Evolutionary conservation across 2,113 vertebrate species (phyloP).

Genomic region (Gila orcuttii): DNA sequence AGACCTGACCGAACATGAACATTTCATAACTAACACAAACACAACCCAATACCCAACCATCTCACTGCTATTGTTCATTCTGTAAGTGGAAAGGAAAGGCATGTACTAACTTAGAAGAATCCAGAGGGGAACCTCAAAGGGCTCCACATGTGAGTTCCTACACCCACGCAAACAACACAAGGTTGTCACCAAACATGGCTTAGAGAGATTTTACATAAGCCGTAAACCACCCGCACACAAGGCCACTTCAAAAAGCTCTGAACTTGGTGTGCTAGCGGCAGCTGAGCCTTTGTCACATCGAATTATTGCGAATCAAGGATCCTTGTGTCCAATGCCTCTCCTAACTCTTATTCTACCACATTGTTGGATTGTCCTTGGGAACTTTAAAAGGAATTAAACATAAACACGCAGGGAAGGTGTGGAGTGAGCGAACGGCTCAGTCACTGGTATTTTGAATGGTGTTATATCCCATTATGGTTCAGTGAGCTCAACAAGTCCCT

Average conservation of each 20-base stretch:
- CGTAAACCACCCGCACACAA: neutral
- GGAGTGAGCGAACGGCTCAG: conserved; percentile 27
- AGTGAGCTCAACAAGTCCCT: conserved; percentile 43
- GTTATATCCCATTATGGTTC: conserved; percentile 35
- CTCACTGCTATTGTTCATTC: conserved; percentile 4
- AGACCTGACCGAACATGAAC: neutral
- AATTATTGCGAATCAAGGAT: conserved; percentile 42
- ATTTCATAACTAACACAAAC: neutral
- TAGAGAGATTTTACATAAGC: conserved; percentile 31
- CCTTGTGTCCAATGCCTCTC: conserved; percentile 35
- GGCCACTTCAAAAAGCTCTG: conserved; percentile 23
- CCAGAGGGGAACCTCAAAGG: neutral
- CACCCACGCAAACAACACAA: neutral
- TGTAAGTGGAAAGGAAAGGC: conserved; percentile 3
- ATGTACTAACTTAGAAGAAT: conserved; percentile 13
- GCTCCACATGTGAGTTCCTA: neutral
- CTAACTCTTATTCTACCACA: conserved; percentile 18
- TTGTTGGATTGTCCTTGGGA: conserved; percentile 45
- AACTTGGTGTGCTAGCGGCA: neutral
- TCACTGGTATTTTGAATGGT: conserved; percentile 44
- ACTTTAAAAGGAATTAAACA: conserved; percentile 48
- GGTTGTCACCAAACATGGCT: conserved; percentile 16
- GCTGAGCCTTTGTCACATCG: conserved; percentile 39
- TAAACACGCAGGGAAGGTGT: conserved; percentile 29
- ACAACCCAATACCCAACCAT: conserved; percentile 1